Percentiles rank a stretch among this genome's conserved stretches.
Evolutionary conservation across 1,140 invertebrate genomes (phyloP).

Genomic region (Drosophila kurseongensis): DNA sequence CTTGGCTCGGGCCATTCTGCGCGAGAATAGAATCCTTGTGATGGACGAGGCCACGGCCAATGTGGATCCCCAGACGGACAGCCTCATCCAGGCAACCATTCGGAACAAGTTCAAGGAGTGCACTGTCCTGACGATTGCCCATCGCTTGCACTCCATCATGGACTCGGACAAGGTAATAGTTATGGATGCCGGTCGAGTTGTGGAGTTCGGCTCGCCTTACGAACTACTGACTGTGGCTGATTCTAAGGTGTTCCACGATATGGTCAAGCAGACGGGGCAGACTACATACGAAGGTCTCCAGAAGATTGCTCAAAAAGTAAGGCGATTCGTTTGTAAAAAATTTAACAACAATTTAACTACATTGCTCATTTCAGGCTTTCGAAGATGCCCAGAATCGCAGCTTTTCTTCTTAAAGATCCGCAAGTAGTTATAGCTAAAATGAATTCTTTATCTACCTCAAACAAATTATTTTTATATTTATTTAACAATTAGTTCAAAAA

Average conservation of each 20-base stretch:
- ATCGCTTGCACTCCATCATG: slow-evolving; percentile 92
- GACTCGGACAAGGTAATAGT: slow-evolving; percentile 87
- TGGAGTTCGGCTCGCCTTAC: slow-evolving; percentile 89
- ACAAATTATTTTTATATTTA: too few species aligned
- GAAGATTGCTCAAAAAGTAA: slow-evolving; percentile 87
- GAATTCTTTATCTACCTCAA: too few species aligned
- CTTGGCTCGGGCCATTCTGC: slow-evolving; percentile 91
- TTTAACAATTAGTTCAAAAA: too few species aligned
- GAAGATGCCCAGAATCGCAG: not conserved
- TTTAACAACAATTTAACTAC: not conserved
- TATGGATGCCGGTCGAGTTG: slow-evolving; percentile 86
- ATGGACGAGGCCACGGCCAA: slow-evolving; percentile 91
- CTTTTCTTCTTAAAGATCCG: too few species aligned
- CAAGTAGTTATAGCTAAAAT: too few species aligned
- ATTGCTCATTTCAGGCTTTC: not conserved
- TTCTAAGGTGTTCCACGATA: slow-evolving; percentile 86
- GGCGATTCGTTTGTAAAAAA: not conserved
- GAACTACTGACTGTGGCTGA: slow-evolving; percentile 85
- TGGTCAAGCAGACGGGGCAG: slow-evolving; percentile 88
- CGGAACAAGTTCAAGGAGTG: slow-evolving; percentile 89
- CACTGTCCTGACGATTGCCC: slow-evolving; percentile 94
- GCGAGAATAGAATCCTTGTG: slow-evolving; percentile 90
- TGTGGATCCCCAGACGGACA: slow-evolving; percentile 90
- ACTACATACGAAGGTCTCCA: slow-evolving; percentile 86
- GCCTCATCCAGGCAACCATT: slow-evolving; percentile 90